phyloP scores from a whole-genome alignment of 2,113 vertebrate species.

The Centropristis striata region DNA sequence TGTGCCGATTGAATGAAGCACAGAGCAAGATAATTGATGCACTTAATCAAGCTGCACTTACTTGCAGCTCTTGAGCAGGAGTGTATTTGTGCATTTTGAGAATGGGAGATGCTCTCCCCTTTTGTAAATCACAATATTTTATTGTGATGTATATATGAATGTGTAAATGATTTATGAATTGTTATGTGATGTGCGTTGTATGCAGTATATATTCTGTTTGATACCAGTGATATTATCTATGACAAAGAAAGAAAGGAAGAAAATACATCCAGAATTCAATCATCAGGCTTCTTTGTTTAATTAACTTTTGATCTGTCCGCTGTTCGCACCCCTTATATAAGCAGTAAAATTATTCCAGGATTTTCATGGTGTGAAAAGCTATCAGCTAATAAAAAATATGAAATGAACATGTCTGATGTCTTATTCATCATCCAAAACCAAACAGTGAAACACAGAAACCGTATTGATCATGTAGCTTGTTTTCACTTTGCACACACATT shows the following conservation, averaged over 20 bases:
- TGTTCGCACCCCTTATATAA: not conserved
- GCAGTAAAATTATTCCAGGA: not conserved
- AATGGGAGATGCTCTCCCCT: not conserved
- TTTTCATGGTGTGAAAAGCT: not conserved
- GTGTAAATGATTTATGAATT: not conserved
- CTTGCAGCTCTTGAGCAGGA: not conserved
- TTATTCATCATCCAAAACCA: conserved; percentile 12
- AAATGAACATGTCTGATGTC: not conserved
- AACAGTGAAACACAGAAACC: not conserved
- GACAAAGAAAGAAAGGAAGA: conserved; percentile 4
- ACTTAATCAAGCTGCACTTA: not conserved
- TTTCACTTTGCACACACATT: conserved; percentile 10
- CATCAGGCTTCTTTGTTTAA: not conserved
- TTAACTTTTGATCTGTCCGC: not conserved
- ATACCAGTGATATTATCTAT: not conserved
- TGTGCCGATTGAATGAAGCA: not conserved
- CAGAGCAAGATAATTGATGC: not conserved
- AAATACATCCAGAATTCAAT: not conserved
- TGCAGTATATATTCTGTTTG: not conserved
- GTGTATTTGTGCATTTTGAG: not conserved
- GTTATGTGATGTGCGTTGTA: not conserved
- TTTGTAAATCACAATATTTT: not conserved
- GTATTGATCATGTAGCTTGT: conserved; percentile 23
- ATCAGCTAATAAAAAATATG: not conserved
- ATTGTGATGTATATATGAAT: not conserved